A percentile compares a stretch with the other conserved stretches of the same genome.
These are phyloP conservation scores for Cettia cetti DNA, from an alignment of 2,113 vertebrate species.

Conservation along the genomic window DNA sequence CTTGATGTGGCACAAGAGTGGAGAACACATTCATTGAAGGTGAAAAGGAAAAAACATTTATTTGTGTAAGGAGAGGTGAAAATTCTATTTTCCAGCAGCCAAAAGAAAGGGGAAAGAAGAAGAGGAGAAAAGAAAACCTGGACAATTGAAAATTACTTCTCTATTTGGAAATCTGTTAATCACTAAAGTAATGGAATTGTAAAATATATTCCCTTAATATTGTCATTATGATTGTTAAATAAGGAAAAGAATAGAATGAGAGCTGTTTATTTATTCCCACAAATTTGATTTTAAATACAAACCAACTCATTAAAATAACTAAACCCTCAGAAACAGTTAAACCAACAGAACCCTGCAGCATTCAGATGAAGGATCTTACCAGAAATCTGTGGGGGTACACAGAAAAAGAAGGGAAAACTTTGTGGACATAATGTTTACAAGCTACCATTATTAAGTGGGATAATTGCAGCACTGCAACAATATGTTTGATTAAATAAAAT, in stretches of 20 bases:
- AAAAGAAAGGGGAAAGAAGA: not conserved
- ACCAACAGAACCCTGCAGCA: not conserved
- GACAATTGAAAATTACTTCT: not conserved
- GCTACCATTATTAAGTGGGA: not conserved
- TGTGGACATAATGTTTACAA: not conserved
- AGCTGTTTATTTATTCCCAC: not conserved
- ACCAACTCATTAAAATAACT: not conserved
- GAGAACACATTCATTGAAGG: not conserved
- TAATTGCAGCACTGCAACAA: not conserved
- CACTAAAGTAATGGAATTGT: not conserved
- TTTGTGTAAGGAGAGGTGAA: not conserved
- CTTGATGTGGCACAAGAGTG: not conserved
- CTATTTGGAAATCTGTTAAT: not conserved
- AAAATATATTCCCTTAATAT: not conserved
- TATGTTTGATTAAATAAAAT: conserved; percentile 6
- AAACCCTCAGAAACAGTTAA: not conserved
- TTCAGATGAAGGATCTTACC: not conserved
- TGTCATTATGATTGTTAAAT: not conserved
- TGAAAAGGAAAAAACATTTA: not conserved
- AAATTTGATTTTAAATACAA: not conserved
- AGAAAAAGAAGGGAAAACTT: not conserved
- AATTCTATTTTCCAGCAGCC: not conserved
- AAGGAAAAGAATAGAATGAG: not conserved
- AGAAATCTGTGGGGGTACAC: not conserved
- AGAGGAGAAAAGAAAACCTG: not conserved